These are phyloP conservation scores for Chondrosia reniformis DNA, from an alignment of 37 sponge, comb jelly and placozoan genomes.

Conservation along the genomic window DNA sequence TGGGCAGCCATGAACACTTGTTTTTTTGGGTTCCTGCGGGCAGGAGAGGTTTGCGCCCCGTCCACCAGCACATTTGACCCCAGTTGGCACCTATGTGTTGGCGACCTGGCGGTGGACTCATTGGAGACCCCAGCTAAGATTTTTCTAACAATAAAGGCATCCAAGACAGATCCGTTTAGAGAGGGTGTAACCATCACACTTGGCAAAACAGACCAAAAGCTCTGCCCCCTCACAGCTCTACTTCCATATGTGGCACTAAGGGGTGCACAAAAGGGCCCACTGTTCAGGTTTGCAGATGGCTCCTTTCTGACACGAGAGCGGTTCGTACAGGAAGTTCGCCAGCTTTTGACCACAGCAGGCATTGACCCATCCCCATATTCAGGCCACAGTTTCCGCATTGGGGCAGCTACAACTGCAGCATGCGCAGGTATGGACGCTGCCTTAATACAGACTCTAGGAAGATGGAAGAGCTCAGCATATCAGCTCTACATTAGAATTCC, in stretches of 20 bases:
- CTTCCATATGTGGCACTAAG: conserved; percentile 22
- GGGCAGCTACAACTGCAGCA: conserved; percentile 36
- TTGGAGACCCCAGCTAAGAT: neutral
- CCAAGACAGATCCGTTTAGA: conserved; percentile 46
- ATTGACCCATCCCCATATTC: conserved; percentile 15
- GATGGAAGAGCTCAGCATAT: conserved; percentile 12
- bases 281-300: conserved; percentile 25
- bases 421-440: neutral
- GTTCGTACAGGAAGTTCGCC: conserved; percentile 19
- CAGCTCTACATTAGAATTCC: neutral
- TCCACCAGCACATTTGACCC: conserved; percentile 18
- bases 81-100: neutral
- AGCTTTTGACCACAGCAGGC: neutral
- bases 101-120: conserved; percentile 23
- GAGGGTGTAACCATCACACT: conserved; percentile 12
- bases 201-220: conserved; percentile 19
- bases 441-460: conserved; percentile 1
- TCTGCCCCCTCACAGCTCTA: conserved; percentile 32
- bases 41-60: conserved; percentile 29
- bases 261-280: conserved; percentile 16
- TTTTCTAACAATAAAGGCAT: conserved; percentile 10
- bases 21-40: conserved; percentile 44
- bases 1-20: conserved; percentile 39
- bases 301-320: conserved; percentile 11
- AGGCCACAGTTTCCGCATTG: conserved; percentile 44